Conservation (phyloP, 2,113 vertebrate genomes). For the Apeltes quadracus region DNA sequence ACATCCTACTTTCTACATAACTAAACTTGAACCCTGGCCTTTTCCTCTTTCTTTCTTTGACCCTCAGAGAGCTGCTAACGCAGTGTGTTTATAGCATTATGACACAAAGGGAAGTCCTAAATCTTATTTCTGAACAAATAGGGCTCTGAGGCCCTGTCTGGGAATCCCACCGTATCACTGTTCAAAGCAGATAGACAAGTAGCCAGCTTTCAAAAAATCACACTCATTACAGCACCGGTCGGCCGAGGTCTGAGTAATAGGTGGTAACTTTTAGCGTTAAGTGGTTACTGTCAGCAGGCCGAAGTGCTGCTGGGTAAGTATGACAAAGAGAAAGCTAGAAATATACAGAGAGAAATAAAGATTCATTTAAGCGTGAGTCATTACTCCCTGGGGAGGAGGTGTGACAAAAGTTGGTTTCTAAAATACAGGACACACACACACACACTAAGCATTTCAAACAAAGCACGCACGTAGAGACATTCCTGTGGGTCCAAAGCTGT, state of each 20-base stretch:
- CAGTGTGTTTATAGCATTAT: background rate
- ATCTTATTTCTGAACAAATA: background rate
- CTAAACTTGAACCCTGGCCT: background rate
- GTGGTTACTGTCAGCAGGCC: constrained; percentile 50
- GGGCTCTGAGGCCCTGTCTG: background rate
- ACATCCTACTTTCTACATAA: constrained; percentile 6
- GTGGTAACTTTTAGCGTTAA: constrained; percentile 53
- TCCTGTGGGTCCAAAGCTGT: constrained; percentile 42
- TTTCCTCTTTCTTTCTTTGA: too few relatives aligned
- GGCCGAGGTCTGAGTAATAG: constrained; percentile 56
- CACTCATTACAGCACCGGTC: constrained; percentile 1
- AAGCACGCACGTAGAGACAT: constrained; percentile 25
- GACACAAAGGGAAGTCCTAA: background rate
- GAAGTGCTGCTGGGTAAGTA: constrained; percentile 21
- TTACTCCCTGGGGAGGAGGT: constrained; percentile 56
- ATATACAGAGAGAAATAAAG: constrained; percentile 23
- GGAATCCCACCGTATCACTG: background rate
- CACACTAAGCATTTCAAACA: constrained; percentile 40
- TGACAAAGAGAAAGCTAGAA: background rate
- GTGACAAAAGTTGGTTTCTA: constrained; percentile 56
- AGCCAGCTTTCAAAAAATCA: constrained; percentile 29
- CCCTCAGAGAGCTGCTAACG: too few relatives aligned
- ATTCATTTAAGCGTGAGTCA: constrained; percentile 64
- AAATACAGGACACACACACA: constrained; percentile 39
- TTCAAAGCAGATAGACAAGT: constrained; percentile 34